A percentile compares a stretch with the other conserved stretches of the same genome.
Conservation (phyloP, 2,888 invertebrate genomes). For the Drosophila stalkeri region DNA sequence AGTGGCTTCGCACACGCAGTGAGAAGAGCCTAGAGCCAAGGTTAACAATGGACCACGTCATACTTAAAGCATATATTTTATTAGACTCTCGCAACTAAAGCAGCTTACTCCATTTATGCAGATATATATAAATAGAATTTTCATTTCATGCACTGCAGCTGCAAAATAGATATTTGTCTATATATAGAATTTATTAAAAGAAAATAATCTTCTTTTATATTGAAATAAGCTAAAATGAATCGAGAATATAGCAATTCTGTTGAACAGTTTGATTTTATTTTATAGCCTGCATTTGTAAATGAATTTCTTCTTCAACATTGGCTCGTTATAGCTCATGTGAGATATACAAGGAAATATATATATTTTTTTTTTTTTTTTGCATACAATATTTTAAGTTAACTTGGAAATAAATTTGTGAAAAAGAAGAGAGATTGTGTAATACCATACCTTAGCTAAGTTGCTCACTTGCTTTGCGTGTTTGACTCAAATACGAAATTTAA, state of each 20-base stretch:
- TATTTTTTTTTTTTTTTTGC: too few relatives aligned
- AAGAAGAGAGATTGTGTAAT: not conserved
- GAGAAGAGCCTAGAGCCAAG: conserved; percentile 12
- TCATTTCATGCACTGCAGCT: too few relatives aligned
- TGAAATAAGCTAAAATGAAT: not conserved
- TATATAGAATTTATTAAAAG: not conserved
- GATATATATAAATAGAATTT: not conserved
- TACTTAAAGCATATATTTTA: conserved; percentile 24
- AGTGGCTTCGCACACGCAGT: not conserved
- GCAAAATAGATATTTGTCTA: not conserved
- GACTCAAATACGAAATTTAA: not conserved
- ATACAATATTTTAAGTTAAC: not conserved
- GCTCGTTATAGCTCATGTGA: too few relatives aligned
- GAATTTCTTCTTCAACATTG: not conserved
- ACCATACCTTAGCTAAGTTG: not conserved
- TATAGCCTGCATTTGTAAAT: not conserved
- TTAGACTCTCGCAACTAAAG: conserved; percentile 8
- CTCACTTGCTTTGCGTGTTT: not conserved
- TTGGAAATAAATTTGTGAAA: not conserved
- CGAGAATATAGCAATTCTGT: not conserved
- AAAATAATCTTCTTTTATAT: not conserved
- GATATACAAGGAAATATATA: not conserved
- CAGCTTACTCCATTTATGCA: not conserved
- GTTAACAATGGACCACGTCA: conserved; percentile 17
- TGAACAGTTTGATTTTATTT: not conserved